phyloP scores from a whole-genome alignment of 1,140 invertebrate species.

The Drosophila orena region DNA sequence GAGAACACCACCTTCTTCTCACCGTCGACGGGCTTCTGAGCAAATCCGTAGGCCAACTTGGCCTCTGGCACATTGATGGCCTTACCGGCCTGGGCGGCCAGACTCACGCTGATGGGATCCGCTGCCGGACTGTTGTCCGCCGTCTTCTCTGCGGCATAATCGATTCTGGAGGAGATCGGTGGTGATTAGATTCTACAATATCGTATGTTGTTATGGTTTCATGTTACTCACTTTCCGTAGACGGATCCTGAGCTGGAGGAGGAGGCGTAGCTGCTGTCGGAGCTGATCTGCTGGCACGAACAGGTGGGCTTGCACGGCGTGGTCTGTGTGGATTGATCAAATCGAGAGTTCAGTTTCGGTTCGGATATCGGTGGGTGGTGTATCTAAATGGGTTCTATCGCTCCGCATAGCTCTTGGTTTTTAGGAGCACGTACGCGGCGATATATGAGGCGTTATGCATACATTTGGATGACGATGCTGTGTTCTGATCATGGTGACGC shows the following conservation, averaged over 20 bases:
- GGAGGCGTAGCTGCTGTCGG: conserved; percentile 59
- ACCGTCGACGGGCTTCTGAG: conserved; percentile 77
- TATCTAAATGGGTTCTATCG: conserved; percentile 57
- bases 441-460: conserved; percentile 47
- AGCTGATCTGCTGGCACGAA: conserved; percentile 39
- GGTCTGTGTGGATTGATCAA: conserved; percentile 62
- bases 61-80: conserved; percentile 82
- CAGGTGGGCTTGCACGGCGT: conserved; percentile 71
- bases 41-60: conserved; percentile 84
- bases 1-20: conserved; percentile 55
- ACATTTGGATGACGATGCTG: conserved; percentile 9
- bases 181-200: background rate
- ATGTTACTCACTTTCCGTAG: conserved; percentile 52
- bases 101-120: conserved; percentile 85
- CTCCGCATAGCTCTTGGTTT: conserved; percentile 35
- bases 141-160: conserved; percentile 45
- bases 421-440: conserved; percentile 64
- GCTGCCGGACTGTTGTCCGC: conserved; percentile 71
- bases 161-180: conserved; percentile 32
- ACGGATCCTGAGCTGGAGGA: conserved; percentile 37
- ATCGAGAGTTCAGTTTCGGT: conserved; percentile 48
- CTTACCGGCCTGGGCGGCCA: conserved; percentile 81
- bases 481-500: conserved; percentile 33
- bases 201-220: background rate
- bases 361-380: conserved; percentile 33